Evolutionary conservation across 2,888 invertebrate genomes (phyloP).

Genomic region (Hydrotaea diabolus): DNA sequence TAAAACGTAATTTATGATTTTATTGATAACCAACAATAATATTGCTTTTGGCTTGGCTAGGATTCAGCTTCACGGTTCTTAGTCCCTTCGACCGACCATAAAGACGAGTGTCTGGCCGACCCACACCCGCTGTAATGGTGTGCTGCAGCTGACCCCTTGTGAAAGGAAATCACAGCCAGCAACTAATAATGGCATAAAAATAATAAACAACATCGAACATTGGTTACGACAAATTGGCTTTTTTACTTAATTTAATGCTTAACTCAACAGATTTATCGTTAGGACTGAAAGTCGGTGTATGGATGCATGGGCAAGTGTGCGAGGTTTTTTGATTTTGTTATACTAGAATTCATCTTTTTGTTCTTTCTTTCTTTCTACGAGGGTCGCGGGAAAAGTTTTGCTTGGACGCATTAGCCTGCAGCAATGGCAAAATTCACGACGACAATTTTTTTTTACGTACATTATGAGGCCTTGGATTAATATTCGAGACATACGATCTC

Average conservation of each 20-base stretch:
- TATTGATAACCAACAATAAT: constrained; percentile 50
- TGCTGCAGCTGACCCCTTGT: constrained; percentile 30
- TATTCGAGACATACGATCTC: too few relatives aligned
- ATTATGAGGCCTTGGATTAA: too few relatives aligned
- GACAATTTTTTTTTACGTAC: too few relatives aligned
- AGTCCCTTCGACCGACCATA: not conserved
- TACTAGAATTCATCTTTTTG: constrained; percentile 10
- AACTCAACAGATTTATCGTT: constrained; percentile 57
- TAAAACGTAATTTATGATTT: constrained; percentile 47
- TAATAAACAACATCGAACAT: constrained; percentile 56
- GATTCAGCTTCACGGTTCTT: not conserved
- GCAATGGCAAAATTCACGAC: too few relatives aligned
- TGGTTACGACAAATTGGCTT: constrained; percentile 62
- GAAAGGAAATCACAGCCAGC: constrained; percentile 27
- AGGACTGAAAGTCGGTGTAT: constrained; percentile 26
- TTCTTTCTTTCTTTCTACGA: not conserved
- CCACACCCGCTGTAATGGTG: not conserved
- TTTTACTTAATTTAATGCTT: constrained; percentile 59
- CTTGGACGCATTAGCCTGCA: too few relatives aligned
- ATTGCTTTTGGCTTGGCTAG: constrained; percentile 26
- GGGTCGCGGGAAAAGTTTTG: not conserved
- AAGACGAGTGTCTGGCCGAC: constrained; percentile 2
- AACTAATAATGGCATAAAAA: constrained; percentile 51
- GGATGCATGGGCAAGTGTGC: too few relatives aligned
- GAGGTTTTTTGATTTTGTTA: constrained; percentile 26